phyloP scores from a whole-genome alignment of 2,797 vertebrate species.

The Cyprinodon diabolis region DNA sequence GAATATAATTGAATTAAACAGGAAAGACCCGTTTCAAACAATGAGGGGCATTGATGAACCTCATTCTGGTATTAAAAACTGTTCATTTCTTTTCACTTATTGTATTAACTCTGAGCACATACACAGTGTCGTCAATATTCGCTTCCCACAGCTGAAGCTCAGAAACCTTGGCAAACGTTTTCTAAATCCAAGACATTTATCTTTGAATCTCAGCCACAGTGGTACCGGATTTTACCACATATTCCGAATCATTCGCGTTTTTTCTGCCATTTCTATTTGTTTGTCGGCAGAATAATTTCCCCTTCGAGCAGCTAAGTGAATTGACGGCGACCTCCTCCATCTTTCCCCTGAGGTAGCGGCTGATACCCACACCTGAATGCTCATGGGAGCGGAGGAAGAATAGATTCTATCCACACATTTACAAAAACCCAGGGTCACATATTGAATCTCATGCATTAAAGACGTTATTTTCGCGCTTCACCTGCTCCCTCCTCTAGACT shows the following conservation, averaged over 20 bases:
- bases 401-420: conserved; percentile 4
- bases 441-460: conserved; percentile 14
- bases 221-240: background rate
- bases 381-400: conserved; percentile 2
- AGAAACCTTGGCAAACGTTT: background rate
- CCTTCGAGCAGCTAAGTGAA: background rate
- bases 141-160: background rate
- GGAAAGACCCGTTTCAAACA: too few relatives aligned
- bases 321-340: background rate
- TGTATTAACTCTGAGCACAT: background rate
- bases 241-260: background rate
- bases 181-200: background rate
- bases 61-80: too few relatives aligned
- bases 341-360: background rate
- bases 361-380: background rate
- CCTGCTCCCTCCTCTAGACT: conserved; percentile 5
- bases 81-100: too few relatives aligned
- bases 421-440: conserved; percentile 26
- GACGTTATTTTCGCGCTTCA: conserved; percentile 22
- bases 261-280: background rate
- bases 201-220: background rate
- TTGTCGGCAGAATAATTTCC: background rate
- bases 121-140: background rate
- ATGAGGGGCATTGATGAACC: too few relatives aligned
- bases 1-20: too few relatives aligned